Evolutionary conservation across 2,888 invertebrate genomes (phyloP).

Genomic region (Heliconius charithonia): DNA sequence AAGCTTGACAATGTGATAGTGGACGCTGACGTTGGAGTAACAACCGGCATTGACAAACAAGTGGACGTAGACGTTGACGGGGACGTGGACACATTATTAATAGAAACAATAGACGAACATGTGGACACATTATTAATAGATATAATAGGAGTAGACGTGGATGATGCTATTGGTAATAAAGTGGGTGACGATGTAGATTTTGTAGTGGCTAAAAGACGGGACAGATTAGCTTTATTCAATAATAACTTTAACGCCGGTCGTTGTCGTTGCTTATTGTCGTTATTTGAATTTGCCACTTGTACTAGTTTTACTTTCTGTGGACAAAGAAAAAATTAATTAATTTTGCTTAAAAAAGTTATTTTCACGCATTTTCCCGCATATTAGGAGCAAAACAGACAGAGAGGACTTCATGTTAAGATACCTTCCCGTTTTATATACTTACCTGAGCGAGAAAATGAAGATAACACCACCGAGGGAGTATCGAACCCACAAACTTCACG

Average conservation of each 20-base stretch:
- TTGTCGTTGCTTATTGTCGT: slow-evolving; percentile 27
- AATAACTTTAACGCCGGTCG: slow-evolving; percentile 75
- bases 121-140: not conserved
- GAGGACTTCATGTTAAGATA: too few relatives aligned
- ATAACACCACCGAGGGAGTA: too few relatives aligned
- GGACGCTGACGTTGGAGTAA: not conserved
- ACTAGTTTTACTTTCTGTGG: slow-evolving; percentile 62
- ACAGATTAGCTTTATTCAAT: slow-evolving; percentile 70
- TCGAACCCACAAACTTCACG: too few relatives aligned
- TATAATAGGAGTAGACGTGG: not conserved
- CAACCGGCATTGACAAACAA: not conserved
- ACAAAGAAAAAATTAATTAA: not conserved
- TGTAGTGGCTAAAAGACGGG: slow-evolving; percentile 59
- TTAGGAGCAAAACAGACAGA: not conserved
- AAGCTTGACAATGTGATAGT: not conserved
- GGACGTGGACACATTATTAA: slow-evolving; percentile 1
- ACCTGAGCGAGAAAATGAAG: too few relatives aligned
- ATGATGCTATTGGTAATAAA: not conserved
- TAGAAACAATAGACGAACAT: not conserved
- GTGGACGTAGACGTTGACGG: not conserved
- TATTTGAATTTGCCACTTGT: slow-evolving; percentile 51
- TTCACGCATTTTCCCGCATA: not conserved
- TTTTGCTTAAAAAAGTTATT: not conserved
- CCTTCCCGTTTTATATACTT: too few relatives aligned
- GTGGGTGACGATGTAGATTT: slow-evolving; percentile 1